Conservation (phyloP, 2,113 vertebrate genomes). For the Chroicocephalus ridibundus region DNA sequence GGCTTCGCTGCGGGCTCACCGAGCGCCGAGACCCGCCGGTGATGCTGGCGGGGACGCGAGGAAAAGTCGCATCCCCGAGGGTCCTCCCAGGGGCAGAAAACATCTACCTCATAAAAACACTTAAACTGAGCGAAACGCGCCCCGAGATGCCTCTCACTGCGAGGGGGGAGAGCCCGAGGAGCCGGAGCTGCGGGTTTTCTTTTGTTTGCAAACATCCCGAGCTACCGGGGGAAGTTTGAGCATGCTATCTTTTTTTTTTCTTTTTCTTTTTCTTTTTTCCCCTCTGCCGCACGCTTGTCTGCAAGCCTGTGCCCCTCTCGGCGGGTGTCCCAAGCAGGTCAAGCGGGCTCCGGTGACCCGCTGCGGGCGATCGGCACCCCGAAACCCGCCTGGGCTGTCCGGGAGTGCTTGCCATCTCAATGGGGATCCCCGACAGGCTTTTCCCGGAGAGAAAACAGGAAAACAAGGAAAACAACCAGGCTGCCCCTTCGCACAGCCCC, state of each 20-base stretch:
- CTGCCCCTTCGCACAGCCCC: not conserved
- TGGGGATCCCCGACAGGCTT: not conserved
- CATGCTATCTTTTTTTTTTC: not conserved
- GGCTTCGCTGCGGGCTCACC: not conserved
- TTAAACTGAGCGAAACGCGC: accelerated
- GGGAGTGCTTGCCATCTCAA: not conserved
- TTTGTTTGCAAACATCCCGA: not conserved
- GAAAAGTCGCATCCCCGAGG: not conserved
- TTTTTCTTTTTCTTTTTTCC: not conserved
- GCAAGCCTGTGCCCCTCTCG: too few species aligned
- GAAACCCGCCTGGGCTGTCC: accelerated
- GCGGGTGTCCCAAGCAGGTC: not conserved
- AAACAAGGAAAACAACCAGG: too few species aligned
- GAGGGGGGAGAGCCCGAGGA: not conserved
- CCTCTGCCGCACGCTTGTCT: too few species aligned
- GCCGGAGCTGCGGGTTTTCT: not conserved
- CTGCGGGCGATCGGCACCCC: not conserved
- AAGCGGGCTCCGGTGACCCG: not conserved
- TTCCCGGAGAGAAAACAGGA: not conserved
- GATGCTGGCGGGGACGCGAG: too few species aligned
- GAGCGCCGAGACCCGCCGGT: not conserved
- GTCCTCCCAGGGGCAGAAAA: not conserved
- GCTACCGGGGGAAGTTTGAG: not conserved
- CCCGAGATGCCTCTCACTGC: not conserved
- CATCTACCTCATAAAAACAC: not conserved